phyloP scores from a whole-genome alignment of 1,140 invertebrate genomes.

The Penaeus vannamei region DNA sequence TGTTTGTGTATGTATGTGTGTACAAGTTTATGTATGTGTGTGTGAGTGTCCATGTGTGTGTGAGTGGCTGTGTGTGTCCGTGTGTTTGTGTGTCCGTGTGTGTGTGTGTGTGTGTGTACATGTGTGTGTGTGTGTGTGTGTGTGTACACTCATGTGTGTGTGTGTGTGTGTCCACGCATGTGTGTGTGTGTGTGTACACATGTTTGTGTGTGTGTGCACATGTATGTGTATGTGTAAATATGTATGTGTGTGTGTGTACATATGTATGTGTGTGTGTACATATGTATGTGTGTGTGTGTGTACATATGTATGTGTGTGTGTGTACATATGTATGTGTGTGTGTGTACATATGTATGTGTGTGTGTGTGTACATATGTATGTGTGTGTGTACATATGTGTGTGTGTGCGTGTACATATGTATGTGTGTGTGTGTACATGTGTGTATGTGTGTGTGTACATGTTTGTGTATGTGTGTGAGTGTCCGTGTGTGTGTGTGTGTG shows the following conservation, averaged over 20 bases:
- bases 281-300: no score
- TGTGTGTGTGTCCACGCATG: neutral
- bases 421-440: constrained; percentile 14
- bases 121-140: neutral
- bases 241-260: no score
- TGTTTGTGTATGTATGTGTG: neutral
- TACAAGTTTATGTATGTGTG: neutral
- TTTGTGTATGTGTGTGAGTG: neutral
- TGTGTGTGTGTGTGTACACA: neutral
- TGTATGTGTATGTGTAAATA: neutral
- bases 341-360: no score
- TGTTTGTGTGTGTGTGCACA: neutral
- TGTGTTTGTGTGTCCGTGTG: neutral
- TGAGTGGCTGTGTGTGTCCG: neutral
- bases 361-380: neutral
- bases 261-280: no score
- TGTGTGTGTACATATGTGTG: neutral
- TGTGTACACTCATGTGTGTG: neutral
- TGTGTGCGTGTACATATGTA: neutral
- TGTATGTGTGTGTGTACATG: neutral
- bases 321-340: no score
- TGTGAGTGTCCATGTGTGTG: neutral
- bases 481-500: neutral
- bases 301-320: no score
- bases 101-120: neutral